Conservation (phyloP, 2,113 vertebrate genomes). For the Channa argus region DNA sequence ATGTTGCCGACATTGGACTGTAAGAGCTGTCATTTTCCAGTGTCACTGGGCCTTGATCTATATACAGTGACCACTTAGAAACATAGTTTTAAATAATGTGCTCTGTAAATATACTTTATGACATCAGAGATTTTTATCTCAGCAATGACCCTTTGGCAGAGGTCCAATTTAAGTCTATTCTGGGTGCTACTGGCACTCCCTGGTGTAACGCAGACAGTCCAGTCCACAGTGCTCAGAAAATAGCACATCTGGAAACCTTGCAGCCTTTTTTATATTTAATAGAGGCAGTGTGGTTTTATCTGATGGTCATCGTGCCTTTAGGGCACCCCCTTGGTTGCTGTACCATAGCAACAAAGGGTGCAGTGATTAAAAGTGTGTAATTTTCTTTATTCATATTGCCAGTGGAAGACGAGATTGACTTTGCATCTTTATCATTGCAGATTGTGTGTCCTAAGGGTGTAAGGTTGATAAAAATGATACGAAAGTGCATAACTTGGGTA, state of each 20-base stretch:
- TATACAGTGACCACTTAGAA: not conserved
- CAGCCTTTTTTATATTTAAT: constrained; percentile 15
- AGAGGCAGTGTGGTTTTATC: constrained; percentile 30
- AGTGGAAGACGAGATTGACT: constrained; percentile 4
- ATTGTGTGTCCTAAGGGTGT: not conserved
- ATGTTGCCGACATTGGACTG: not conserved
- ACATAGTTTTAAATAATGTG: constrained; percentile 16
- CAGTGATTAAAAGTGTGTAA: constrained; percentile 28
- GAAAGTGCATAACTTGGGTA: too few species aligned
- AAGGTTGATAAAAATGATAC: not conserved
- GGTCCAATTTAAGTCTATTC: constrained; percentile 33
- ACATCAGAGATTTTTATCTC: constrained; percentile 26
- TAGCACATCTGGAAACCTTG: constrained; percentile 46
- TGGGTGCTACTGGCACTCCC: constrained; percentile 9
- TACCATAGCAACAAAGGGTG: constrained; percentile 41
- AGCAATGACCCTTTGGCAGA: constrained; percentile 1
- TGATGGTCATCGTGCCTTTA: not conserved
- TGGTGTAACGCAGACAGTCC: constrained; percentile 23
- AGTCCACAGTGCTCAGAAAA: constrained; percentile 34
- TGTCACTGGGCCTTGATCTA: not conserved
- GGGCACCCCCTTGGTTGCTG: constrained; percentile 11
- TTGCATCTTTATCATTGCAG: not conserved
- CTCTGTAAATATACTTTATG: constrained; percentile 34
- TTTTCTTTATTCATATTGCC: constrained; percentile 33
- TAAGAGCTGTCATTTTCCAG: not conserved